Evolutionary conservation across 2,113 vertebrate species (phyloP), one percentile per base, ranked within the genome.

Genomic region (Eubucco bourcierii): DNA sequence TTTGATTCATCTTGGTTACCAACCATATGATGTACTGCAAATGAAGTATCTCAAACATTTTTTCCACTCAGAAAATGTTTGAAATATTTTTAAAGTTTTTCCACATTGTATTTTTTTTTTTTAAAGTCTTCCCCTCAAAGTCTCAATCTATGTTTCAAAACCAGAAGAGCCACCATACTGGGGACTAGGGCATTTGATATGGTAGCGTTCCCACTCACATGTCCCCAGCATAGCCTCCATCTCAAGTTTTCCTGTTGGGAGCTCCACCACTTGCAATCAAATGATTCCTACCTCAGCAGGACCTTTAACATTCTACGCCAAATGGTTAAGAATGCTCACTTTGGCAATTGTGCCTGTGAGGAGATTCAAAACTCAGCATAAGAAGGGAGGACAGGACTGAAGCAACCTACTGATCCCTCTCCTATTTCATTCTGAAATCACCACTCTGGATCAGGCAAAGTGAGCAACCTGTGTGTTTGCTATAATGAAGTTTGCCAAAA

Each of bases 191-290:
- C 53, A 33, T 44, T 37, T 58, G 28, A 24, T 46, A 21, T 6
- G 7, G 6, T 1, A 72, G 17, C 59, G 25, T 6, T 55, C 31
- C 50, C 19, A 25, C 18, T 78, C 16, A 20, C 6, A 0, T 5
- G 47, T 15, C 18, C 20, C 5, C 67, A 94, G 70, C 17, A 21
- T 23, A 70, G 27, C 31, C 23, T 61, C 66, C 19, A 23, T 19
- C 29, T 63, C n/a, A 44, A 18, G 39, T 75, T 75, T 37, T 60
- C 28, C 37, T 59, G 6, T 20, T 25, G 37, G 37, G 25, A 84
- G 67, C 55, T 80, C 44, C 39, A 77, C 13, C 63, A 55, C 23
- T 25, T 53, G 17, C 3, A 61, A 34, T 10, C 24, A 59, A 67
- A 50, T 23, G 34, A 41, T 46, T 91, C 46, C 64, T 28, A 12